A percentile compares a stretch with the other conserved stretches of the same genome.
Conservation (phyloP, 2,113 vertebrate species). For the Sebastes schlegelii region DNA sequence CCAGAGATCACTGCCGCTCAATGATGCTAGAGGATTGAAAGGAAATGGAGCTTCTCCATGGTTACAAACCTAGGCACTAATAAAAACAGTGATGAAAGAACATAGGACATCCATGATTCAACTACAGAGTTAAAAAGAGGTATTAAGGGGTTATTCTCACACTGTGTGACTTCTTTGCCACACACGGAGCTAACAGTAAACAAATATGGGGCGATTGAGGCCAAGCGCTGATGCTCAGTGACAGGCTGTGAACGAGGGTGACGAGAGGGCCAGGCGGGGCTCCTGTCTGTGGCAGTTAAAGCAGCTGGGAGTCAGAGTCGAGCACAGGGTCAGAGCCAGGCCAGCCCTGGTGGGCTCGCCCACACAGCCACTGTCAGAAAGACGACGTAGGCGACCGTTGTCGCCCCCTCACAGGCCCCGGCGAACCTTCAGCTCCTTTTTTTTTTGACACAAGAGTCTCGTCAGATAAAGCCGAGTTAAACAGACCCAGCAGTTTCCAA, state of each 20-base stretch:
- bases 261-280: slow-evolving; percentile 52
- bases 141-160: slow-evolving; percentile 24
- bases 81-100: slow-evolving; percentile 35
- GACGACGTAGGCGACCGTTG: slow-evolving; percentile 56
- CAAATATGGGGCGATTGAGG: slow-evolving; percentile 57
- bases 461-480: slow-evolving; percentile 66
- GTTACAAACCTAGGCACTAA: slow-evolving; percentile 20
- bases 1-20: slow-evolving; percentile 61
- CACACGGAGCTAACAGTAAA: slow-evolving; percentile 59
- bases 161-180: slow-evolving; percentile 34
- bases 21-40: slow-evolving; percentile 40
- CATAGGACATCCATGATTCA: background rate
- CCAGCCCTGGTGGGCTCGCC: slow-evolving; percentile 61
- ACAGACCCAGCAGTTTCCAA: slow-evolving; percentile 71
- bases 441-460: slow-evolving; percentile 57
- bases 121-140: slow-evolving; percentile 8
- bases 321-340: slow-evolving; percentile 75
- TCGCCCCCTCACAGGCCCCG: slow-evolving; percentile 50
- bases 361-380: slow-evolving; percentile 70
- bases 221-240: slow-evolving; percentile 74
- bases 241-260: slow-evolving; percentile 76
- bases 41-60: slow-evolving; percentile 53
- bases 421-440: slow-evolving; percentile 57
- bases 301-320: slow-evolving; percentile 71
- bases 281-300: slow-evolving; percentile 80